phyloP scores from a whole-genome alignment of 2,797 vertebrate genomes.

The Kryptolebias ocellatus region DNA sequence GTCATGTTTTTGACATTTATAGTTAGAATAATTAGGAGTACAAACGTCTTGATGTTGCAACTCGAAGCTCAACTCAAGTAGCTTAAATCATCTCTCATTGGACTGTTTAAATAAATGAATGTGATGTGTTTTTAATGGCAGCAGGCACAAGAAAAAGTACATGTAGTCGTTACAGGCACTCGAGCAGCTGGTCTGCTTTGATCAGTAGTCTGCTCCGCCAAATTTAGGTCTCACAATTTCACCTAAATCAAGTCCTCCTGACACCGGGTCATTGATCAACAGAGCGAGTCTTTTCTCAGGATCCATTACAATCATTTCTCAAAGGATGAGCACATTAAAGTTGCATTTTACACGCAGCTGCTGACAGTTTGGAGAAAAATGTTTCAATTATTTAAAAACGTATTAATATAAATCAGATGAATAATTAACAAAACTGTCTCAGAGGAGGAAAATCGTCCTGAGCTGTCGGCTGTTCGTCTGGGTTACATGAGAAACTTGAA shows the following conservation, averaged over 20 bases:
- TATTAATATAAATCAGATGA: slow-evolving; percentile 63
- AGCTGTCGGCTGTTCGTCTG: slow-evolving; percentile 25
- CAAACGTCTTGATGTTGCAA: neutral
- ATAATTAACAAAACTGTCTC: slow-evolving; percentile 53
- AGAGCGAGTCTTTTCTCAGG: slow-evolving; percentile 35
- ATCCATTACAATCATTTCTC: slow-evolving; percentile 46
- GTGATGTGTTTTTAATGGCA: slow-evolving; percentile 52
- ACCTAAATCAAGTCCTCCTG: slow-evolving; percentile 51
- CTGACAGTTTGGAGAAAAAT: slow-evolving; percentile 55
- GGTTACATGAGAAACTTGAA: neutral
- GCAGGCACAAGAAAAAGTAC: slow-evolving; percentile 32
- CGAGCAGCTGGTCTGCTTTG: slow-evolving; percentile 40
- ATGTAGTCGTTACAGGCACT: slow-evolving; percentile 45
- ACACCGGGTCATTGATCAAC: slow-evolving; percentile 67
- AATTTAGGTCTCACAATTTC: slow-evolving; percentile 56
- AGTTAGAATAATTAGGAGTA: neutral
- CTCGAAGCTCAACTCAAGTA: slow-evolving; percentile 2
- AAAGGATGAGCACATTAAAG: slow-evolving; percentile 51
- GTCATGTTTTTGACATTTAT: slow-evolving; percentile 36
- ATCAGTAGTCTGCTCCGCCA: slow-evolving; percentile 60
- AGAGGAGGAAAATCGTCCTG: slow-evolving; percentile 20
- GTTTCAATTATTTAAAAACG: slow-evolving; percentile 69
- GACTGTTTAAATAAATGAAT: slow-evolving; percentile 37
- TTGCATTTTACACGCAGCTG: slow-evolving; percentile 54
- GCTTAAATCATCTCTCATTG: neutral